Conservation (phyloP, 2,113 vertebrate species). For the Ellobius talpinus region DNA sequence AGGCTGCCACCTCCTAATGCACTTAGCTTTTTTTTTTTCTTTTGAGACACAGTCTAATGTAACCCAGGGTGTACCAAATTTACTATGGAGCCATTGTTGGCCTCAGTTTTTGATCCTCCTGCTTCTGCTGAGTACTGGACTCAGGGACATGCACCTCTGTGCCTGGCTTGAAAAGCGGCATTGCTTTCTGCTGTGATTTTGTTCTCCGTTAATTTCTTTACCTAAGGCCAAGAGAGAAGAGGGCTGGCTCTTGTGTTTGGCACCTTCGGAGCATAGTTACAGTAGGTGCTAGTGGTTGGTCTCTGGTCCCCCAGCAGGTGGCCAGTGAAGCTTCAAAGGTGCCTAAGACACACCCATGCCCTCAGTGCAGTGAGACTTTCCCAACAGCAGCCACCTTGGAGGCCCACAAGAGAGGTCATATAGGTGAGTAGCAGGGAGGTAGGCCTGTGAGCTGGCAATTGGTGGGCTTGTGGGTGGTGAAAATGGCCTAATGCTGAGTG, state of each 20-base stretch:
- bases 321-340: neutral
- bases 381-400: constrained; percentile 91
- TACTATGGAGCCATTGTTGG: neutral
- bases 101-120: neutral
- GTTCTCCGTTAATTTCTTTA: neutral
- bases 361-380: constrained; percentile 94
- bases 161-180: neutral
- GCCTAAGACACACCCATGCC: constrained; percentile 84
- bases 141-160: too few species aligned
- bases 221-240: neutral
- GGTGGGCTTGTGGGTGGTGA: neutral
- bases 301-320: constrained; percentile 70
- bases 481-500: neutral
- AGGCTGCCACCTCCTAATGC: neutral
- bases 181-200: neutral
- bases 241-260: neutral
- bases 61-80: neutral
- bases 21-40: neutral
- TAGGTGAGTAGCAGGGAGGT: constrained; percentile 87
- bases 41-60: neutral
- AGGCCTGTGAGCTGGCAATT: neutral
- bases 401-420: constrained; percentile 93
- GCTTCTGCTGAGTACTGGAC: neutral
- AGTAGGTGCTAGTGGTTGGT: neutral
- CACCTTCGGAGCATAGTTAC: neutral